A percentile compares a stretch with the other conserved stretches of the same genome.
Evolutionary conservation across 2,113 vertebrate genomes (phyloP).

Genomic region (Varanus salvator): DNA sequence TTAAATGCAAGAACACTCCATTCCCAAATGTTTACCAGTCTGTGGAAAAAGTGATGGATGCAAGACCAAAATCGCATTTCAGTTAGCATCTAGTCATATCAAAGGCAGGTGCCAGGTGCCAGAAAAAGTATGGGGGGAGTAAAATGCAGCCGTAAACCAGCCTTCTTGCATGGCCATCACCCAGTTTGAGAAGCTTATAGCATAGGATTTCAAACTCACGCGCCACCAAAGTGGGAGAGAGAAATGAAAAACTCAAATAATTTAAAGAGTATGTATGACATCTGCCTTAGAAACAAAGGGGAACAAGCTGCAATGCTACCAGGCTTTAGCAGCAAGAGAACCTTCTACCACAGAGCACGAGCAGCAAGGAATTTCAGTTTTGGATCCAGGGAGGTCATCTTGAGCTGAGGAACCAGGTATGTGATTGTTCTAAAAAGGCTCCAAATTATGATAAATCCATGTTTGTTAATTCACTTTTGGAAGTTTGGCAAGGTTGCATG

Average conservation of each 20-base stretch:
- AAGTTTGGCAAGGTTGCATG: no score
- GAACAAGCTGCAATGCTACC: neutral
- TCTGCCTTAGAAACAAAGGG: neutral
- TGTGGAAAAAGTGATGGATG: neutral
- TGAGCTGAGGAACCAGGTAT: neutral
- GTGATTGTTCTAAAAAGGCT: neutral
- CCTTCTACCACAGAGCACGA: neutral
- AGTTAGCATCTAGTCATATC: neutral
- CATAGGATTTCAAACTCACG: neutral
- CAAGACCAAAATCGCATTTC: neutral
- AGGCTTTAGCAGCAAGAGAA: neutral
- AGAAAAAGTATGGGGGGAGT: neutral
- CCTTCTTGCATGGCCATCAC: neutral
- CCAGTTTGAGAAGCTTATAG: neutral
- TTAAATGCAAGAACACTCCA: neutral
- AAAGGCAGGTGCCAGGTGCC: neutral
- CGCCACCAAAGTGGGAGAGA: neutral
- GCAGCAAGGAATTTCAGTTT: neutral
- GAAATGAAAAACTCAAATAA: neutral
- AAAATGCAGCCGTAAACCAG: neutral
- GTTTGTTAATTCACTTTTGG: neutral
- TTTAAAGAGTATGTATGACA: neutral
- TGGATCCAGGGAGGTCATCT: neutral
- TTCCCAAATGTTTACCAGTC: neutral
- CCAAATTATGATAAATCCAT: neutral